A percentile compares a stretch with the other conserved stretches of the same genome.
Conservation (phyloP, 2,113 vertebrate genomes). For the human (Homo sapiens) region DNA sequence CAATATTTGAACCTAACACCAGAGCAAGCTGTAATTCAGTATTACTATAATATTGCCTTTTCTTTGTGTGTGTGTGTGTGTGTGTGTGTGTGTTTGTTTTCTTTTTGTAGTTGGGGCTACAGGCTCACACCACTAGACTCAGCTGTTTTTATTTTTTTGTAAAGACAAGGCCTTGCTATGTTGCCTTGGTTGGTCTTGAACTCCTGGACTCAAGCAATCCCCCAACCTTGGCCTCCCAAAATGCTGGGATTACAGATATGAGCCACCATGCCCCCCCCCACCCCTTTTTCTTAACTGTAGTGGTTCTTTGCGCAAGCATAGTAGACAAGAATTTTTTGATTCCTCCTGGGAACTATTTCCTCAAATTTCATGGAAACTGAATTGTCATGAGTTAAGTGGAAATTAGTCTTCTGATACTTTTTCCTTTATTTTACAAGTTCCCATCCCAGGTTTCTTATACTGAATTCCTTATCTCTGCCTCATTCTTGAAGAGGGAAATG, state of each 20-base stretch:
- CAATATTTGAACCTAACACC: background rate
- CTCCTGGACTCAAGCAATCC: no score
- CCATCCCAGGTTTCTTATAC: background rate
- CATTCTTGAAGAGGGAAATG: background rate
- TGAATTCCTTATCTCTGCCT: background rate
- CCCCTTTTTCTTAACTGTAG: background rate
- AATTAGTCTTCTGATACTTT: background rate
- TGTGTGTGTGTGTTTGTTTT: no score
- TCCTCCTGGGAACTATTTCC: background rate
- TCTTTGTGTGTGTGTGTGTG: background rate
- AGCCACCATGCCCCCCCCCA: no score
- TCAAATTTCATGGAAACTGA: background rate
- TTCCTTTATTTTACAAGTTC: background rate
- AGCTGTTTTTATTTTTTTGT: no score
- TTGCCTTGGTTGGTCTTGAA: no score
- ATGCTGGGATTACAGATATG: no score
- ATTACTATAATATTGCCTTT: background rate
- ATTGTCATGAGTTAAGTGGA: background rate
- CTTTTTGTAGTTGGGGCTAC: no score
- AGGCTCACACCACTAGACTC: no score
- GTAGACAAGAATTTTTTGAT: background rate
- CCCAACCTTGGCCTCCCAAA: no score
- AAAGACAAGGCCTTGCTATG: no score
- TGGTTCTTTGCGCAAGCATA: background rate
- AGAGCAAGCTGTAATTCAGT: background rate